Percentiles rank a stretch among this genome's conserved stretches.
phyloP scores from a whole-genome alignment of 2,113 vertebrate genomes.

The Chaetura pelagica region DNA sequence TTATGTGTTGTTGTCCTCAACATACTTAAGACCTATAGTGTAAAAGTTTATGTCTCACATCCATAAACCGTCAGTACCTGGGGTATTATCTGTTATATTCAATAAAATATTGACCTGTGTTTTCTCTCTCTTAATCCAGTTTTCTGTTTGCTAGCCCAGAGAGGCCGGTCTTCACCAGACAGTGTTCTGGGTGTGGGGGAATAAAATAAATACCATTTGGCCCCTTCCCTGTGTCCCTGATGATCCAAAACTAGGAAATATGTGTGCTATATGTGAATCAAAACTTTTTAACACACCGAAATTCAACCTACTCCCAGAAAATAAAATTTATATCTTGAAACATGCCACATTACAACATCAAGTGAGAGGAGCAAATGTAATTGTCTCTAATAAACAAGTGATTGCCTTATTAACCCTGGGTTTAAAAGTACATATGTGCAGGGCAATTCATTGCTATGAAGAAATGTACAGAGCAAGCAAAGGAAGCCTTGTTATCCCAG shows the following conservation, averaged over 20 bases:
- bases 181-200: background rate
- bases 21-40: accelerated
- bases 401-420: background rate
- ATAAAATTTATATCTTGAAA: background rate
- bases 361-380: background rate
- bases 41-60: background rate
- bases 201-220: background rate
- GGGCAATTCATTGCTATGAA: background rate
- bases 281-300: background rate
- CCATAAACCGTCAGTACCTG: background rate
- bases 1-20: background rate
- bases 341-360: background rate
- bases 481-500: background rate
- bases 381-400: background rate
- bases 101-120: background rate
- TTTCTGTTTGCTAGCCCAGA: background rate
- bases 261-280: background rate
- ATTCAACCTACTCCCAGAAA: background rate
- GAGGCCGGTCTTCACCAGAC: background rate
- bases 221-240: background rate
- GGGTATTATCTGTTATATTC: background rate
- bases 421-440: background rate
- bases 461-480: background rate
- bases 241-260: background rate
- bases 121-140: background rate